Percentiles rank a stretch among this genome's conserved stretches.
These are phyloP conservation scores for Euzophera pinguis DNA, from an alignment of 2,888 invertebrate genomes.

Conservation along the genomic window DNA sequence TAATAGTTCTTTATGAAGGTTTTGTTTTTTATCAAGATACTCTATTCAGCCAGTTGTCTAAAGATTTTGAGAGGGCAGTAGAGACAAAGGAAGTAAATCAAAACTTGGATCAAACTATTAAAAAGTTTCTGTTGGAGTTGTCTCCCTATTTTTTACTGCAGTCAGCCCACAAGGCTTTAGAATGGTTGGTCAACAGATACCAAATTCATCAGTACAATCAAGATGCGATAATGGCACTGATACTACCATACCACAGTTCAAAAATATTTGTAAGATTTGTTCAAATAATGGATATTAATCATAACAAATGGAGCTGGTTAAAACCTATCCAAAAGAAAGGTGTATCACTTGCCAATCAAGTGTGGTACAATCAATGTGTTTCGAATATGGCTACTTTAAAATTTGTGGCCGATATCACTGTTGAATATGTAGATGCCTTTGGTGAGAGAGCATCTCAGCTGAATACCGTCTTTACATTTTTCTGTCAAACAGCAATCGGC, in stretches of 20 bases:
- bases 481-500: slow-evolving; percentile 86
- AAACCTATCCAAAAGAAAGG: slow-evolving; percentile 86
- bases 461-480: slow-evolving; percentile 89
- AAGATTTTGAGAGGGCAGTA: slow-evolving; percentile 89
- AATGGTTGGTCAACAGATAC: slow-evolving; percentile 96
- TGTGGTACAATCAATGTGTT: slow-evolving; percentile 86
- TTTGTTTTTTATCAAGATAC: slow-evolving; percentile 87
- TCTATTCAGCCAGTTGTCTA: slow-evolving; percentile 87
- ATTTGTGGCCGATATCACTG: slow-evolving; percentile 49
- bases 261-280: slow-evolving; percentile 91
- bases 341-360: slow-evolving; percentile 84
- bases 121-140: slow-evolving; percentile 87
- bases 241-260: slow-evolving; percentile 96
- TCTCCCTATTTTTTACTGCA: slow-evolving; percentile 94
- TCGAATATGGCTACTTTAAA: slow-evolving; percentile 59
- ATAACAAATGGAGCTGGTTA: slow-evolving; percentile 89
- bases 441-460: slow-evolving; percentile 80
- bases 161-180: slow-evolving; percentile 92
- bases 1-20: slow-evolving; percentile 84
- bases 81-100: slow-evolving; percentile 87
- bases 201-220: slow-evolving; percentile 93
- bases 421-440: slow-evolving; percentile 78
- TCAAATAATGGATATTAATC: slow-evolving; percentile 85
- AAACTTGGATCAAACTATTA: slow-evolving; percentile 86
- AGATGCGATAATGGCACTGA: slow-evolving; percentile 87